Base-by-base conservation (phyloP, 2,113 vertebrate species). In the Sinocyclocheilus maitianheensis region DNA sequence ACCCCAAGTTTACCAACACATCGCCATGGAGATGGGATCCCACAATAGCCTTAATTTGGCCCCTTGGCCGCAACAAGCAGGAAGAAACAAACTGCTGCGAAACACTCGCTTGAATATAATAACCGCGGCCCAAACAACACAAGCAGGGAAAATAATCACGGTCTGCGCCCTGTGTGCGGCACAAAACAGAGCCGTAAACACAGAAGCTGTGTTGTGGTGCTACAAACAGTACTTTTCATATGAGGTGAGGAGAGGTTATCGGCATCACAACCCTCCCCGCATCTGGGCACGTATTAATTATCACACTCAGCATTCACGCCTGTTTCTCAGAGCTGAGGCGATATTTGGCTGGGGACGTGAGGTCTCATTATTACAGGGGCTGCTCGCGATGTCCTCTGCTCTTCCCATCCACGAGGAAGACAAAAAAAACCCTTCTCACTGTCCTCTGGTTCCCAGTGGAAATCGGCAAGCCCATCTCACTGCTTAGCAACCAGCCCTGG, bases 401-500 rank as follows among this genome's bases (percentile, higher is more conserved):
- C 80, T 84, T 84, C 80, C 58, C 77, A 86, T 87, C 87, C 65
- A 74, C 24, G 14, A 82, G 76, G 53, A 65, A 87, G 72, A 89
- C 55, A 80, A 79, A 58, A 77, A 62, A 48, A 48, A 48, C 3
- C 11, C 85, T 90, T 90, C 90, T 91, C 79, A 88, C 92, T 87
- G 89, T 90, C 92, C 90, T 94, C 81, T 86, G 91, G 92, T 92
- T 95, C 94, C 94, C 94, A 67, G 89, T 93, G 92, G 95, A 94
- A 93, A 95, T 93, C 90, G 89, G 83, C 88, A 81, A 93, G 94
- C 93, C 93, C 92, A 91, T 94, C 93, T 94, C 92, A 94, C 91
- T 94, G 94, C 95, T 95, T 96, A 95, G 95, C 95, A 95, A 95
- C 95, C 91, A 93, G 91, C 94, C 94, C 94, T 91, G 92, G 93